Evolutionary conservation across 2,888 invertebrate species (phyloP).

Genomic region (Caenorhabditis afra): DNA sequence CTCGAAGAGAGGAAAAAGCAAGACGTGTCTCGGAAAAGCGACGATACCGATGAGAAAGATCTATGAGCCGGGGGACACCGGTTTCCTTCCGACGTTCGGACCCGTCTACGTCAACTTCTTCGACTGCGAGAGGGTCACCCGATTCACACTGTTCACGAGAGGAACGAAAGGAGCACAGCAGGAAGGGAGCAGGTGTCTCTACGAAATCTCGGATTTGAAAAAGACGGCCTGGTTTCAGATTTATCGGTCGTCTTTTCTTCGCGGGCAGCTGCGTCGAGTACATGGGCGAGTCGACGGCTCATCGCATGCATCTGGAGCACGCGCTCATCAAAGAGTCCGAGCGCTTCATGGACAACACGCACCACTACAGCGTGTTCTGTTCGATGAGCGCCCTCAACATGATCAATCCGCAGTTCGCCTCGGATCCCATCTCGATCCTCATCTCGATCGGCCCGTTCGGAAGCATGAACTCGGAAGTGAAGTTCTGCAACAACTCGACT

Average conservation of each 20-base stretch:
- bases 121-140: slow-evolving; percentile 66
- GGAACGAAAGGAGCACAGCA: slow-evolving; percentile 52
- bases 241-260: slow-evolving; percentile 69
- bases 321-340: slow-evolving; percentile 60
- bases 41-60: slow-evolving; percentile 64
- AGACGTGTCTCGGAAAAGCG: slow-evolving; percentile 56
- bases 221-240: slow-evolving; percentile 65
- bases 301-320: slow-evolving; percentile 52
- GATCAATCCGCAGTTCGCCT: slow-evolving; percentile 73
- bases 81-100: slow-evolving; percentile 74
- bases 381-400: slow-evolving; percentile 72
- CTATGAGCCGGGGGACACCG: slow-evolving; percentile 72
- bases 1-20: slow-evolving; percentile 53
- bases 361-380: slow-evolving; percentile 65
- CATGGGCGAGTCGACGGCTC: slow-evolving; percentile 55
- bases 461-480: slow-evolving; percentile 30
- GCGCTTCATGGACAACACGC: slow-evolving; percentile 54
- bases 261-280: slow-evolving; percentile 69
- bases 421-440: slow-evolving; percentile 64
- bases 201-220: too few species aligned
- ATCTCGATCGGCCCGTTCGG: slow-evolving; percentile 64
- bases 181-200: slow-evolving; percentile 46
- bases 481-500: slow-evolving; percentile 58
- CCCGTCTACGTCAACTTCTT: slow-evolving; percentile 74
- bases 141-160: slow-evolving; percentile 56